Evolutionary conservation across 1,140 invertebrate species (phyloP).

Genomic region (Diploscapter pachys): DNA sequence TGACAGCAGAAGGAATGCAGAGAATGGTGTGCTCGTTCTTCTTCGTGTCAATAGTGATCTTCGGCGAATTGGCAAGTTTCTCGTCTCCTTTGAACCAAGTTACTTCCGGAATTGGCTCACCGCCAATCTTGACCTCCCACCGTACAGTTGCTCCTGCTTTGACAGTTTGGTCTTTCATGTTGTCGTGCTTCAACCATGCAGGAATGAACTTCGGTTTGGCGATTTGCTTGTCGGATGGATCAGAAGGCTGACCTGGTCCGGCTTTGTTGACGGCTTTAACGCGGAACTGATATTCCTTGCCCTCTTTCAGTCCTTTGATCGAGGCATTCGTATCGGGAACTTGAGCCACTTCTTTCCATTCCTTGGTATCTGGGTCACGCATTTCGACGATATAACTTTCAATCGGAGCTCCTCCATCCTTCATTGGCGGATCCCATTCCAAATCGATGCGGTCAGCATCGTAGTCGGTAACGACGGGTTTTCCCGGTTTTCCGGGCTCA

Average conservation of each 20-base stretch:
- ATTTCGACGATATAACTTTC: conserved; percentile 65
- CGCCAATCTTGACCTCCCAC: conserved; percentile 87
- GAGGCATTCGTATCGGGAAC: conserved; percentile 44
- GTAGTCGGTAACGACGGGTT: conserved; percentile 88
- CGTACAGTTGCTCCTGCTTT: conserved; percentile 89
- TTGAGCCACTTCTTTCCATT: conserved; percentile 47
- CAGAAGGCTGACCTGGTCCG: conserved; percentile 83
- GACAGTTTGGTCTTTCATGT: conserved; percentile 77
- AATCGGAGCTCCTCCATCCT: conserved; percentile 92
- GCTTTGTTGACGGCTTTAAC: conserved; percentile 94
- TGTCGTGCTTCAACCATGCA: conserved; percentile 83
- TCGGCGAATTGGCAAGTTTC: conserved; percentile 66
- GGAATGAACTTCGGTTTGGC: conserved; percentile 92
- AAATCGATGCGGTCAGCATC: conserved; percentile 86
- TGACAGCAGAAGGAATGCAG: conserved; percentile 78
- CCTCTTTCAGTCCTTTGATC: conserved; percentile 82
- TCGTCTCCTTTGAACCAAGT: conserved; percentile 75
- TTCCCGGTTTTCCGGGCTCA: conserved; percentile 70
- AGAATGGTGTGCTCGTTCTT: conserved; percentile 75
- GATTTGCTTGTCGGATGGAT: conserved; percentile 83
- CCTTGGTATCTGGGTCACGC: conserved; percentile 51
- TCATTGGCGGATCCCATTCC: conserved; percentile 89
- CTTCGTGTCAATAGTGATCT: conserved; percentile 81
- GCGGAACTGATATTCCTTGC: conserved; percentile 93
- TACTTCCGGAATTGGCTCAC: conserved; percentile 86